Conservation (phyloP, 2,113 vertebrate genomes). For the Megaceryle maxima region DNA sequence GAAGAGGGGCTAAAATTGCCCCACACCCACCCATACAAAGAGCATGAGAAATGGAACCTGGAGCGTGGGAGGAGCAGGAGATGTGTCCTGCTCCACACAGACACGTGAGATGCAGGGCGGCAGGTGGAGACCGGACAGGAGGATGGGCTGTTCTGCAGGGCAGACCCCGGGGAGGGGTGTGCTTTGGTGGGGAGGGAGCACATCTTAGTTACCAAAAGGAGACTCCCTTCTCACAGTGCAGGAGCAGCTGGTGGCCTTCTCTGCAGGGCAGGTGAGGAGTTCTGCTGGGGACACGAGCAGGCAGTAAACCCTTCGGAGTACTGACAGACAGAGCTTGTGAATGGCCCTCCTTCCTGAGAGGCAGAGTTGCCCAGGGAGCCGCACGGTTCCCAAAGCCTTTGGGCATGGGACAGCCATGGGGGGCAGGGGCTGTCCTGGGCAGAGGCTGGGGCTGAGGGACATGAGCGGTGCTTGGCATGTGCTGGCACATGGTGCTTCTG, state of each 20-base stretch:
- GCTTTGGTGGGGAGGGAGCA: neutral
- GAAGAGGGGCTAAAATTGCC: neutral
- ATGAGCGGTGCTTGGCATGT: neutral
- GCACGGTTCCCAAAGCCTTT: neutral
- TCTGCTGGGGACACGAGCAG: neutral
- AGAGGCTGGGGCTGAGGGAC: neutral
- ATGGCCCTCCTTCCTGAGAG: neutral
- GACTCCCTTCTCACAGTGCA: neutral
- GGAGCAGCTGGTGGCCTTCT: neutral
- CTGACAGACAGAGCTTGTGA: neutral
- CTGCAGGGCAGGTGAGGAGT: neutral
- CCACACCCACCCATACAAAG: neutral
- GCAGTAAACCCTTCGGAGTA: neutral
- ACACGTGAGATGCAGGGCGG: neutral
- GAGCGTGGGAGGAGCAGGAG: neutral
- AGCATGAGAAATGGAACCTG: neutral
- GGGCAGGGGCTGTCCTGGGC: neutral
- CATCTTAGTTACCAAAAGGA: neutral
- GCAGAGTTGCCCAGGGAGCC: neutral
- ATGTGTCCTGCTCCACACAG: accelerated
- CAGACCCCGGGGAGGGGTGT: neutral
- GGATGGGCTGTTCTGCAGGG: neutral
- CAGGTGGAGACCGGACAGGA: neutral
- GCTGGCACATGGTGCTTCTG: neutral
- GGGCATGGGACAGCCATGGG: neutral